Base-by-base conservation (phyloP, 2,888 invertebrate species). In the Hydriomena furcata region DNA sequence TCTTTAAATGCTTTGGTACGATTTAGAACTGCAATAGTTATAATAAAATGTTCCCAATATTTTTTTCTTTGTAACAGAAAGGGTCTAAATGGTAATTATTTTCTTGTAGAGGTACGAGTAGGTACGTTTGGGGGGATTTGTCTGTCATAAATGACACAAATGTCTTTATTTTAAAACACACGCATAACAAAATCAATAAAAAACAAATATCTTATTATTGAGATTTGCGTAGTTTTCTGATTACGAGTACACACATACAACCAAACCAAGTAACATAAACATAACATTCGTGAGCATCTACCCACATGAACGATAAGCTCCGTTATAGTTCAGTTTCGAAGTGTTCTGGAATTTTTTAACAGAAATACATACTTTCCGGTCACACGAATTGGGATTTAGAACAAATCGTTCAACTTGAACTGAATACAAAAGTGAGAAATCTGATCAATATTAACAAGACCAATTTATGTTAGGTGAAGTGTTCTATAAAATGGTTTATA, bases 241-340 rank as follows among this genome's bases (percentile, higher is more conserved):
- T 24, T 20, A 46, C 40, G 23, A 23, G 55, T 41, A 47, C 38
- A 36, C 52, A 50, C 45, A 37, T 43, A n/a, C n/a, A n/a, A n/a
- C n/a, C n/a, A n/a, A 23, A 17, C 30, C 7, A 10, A 32, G 17
- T n/a, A 11, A 35, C 13, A 35, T 13, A 25, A 34, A 28, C 25
- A 31, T 11, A 23, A 25, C 35, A 38, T 20, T 17, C 41, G 28
- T 36, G 55, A 44, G 52, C 50, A 41, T 49, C 61, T 55, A 40
- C 67, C 67, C 66, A 69, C 69, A 64, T 61, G 42, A 37, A 31
- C 32, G 46, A 20, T 7, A 30, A 41, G 63, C 64, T 56, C 68
- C 66, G 66, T 66, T 67, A 67, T 58, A 52, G 52, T 57, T 58
- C 55, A 52, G 55, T 60, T 60, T 55, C 37, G 36, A 50, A 34